Percentiles rank a stretch among this genome's conserved stretches.
Evolutionary conservation across 2,888 invertebrate genomes (phyloP).

Genomic region (Cephus runcator): DNA sequence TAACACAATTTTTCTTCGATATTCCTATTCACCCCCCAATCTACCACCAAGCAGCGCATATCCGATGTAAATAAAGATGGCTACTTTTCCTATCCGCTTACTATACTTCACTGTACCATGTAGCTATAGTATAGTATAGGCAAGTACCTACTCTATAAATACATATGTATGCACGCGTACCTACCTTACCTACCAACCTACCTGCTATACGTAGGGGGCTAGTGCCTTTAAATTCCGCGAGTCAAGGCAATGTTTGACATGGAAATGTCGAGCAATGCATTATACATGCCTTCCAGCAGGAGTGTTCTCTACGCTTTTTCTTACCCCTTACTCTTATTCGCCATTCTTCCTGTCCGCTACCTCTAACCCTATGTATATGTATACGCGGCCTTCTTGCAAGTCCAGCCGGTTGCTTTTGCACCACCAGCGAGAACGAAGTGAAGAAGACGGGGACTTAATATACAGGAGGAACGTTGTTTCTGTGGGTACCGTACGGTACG

Average conservation of each 20-base stretch:
- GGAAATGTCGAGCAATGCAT: constrained; percentile 65
- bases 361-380: too few relatives aligned
- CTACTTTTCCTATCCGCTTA: constrained; percentile 37
- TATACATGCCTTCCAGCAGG: constrained; percentile 56
- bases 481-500: too few relatives aligned
- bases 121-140: neutral
- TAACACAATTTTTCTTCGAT: too few relatives aligned
- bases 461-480: too few relatives aligned
- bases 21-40: too few relatives aligned
- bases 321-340: constrained; percentile 6
- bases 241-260: constrained; percentile 66
- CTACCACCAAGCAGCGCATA: too few relatives aligned
- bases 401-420: too few relatives aligned
- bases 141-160: constrained; percentile 18
- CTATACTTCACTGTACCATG: too few relatives aligned
- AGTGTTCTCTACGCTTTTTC: constrained; percentile 42
- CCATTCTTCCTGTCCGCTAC: neutral
- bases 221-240: constrained; percentile 63
- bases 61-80: constrained; percentile 49
- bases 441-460: too few relatives aligned
- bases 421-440: too few relatives aligned
- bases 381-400: too few relatives aligned
- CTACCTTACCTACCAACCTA: neutral
- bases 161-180: constrained; percentile 29
- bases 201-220: constrained; percentile 13